These are phyloP conservation scores for Drosophila barbarae DNA, from an alignment of 2,888 invertebrate species.

Conservation along the genomic window DNA sequence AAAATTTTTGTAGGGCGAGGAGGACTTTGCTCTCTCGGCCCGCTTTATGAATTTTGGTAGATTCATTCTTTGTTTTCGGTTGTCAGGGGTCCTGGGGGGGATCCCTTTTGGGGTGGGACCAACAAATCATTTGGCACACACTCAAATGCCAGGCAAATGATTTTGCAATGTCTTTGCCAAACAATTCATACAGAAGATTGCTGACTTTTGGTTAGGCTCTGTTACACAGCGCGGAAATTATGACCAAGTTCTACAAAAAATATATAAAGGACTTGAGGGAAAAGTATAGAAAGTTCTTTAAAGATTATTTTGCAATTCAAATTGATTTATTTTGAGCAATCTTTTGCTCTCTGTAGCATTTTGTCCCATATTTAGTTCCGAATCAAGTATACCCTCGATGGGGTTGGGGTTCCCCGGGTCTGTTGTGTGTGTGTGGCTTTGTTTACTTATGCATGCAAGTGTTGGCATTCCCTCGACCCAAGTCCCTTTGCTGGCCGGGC, in stretches of 20 bases:
- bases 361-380: constrained; percentile 10
- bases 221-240: not conserved
- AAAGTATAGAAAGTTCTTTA: not conserved
- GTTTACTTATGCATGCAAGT: constrained; percentile 43
- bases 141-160: constrained; percentile 40
- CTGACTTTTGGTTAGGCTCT: constrained; percentile 15
- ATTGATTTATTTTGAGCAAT: not conserved
- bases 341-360: not conserved
- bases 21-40: constrained; percentile 9
- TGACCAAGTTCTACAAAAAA: not conserved
- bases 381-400: constrained; percentile 11
- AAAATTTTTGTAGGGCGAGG: constrained; percentile 26
- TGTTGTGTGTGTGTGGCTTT: constrained; percentile 11
- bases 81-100: constrained; percentile 1
- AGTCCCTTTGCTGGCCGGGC: constrained; percentile 8
- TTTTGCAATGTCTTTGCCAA: constrained; percentile 41
- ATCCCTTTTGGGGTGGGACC: constrained; percentile 12
- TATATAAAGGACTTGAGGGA: not conserved
- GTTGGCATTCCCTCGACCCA: constrained; percentile 23
- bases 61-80: constrained; percentile 27
- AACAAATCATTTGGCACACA: constrained; percentile 43
- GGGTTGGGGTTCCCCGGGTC: not conserved
- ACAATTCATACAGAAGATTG: constrained; percentile 17
- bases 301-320: not conserved
- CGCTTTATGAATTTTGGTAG: constrained; percentile 29